phyloP scores from a whole-genome alignment of 1,140 invertebrate species.

The Diprion similis region DNA sequence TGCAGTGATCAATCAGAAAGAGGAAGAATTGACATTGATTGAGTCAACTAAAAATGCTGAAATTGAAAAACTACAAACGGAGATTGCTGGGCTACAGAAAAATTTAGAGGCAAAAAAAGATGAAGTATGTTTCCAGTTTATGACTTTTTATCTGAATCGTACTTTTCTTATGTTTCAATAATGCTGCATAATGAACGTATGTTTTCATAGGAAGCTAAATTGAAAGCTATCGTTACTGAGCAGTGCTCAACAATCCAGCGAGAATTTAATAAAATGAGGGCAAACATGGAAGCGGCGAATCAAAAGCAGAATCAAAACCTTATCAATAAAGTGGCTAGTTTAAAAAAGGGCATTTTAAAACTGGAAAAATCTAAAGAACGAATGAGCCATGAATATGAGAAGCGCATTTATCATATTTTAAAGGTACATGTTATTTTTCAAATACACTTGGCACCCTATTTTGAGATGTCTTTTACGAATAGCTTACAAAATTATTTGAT shows the following conservation, averaged over 20 bases:
- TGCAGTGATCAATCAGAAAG: slow-evolving; percentile 29
- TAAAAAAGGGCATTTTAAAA: slow-evolving; percentile 37
- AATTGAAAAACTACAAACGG: slow-evolving; percentile 27
- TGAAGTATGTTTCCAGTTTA: slow-evolving; percentile 36
- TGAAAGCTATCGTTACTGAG: slow-evolving; percentile 39
- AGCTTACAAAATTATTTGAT: background rate
- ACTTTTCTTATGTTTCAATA: background rate
- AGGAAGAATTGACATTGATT: background rate
- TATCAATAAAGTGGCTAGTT: slow-evolving; percentile 27
- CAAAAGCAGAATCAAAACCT: slow-evolving; percentile 34
- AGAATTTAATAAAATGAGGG: slow-evolving; percentile 46
- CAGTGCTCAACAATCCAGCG: slow-evolving; percentile 45
- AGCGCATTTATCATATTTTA: slow-evolving; percentile 37
- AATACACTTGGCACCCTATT: background rate
- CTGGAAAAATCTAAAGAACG: slow-evolving; percentile 39
- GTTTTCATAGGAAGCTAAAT: slow-evolving; percentile 38
- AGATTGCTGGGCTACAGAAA: slow-evolving; percentile 41
- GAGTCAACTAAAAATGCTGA: background rate
- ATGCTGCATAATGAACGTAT: slow-evolving; percentile 2
- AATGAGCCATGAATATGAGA: slow-evolving; percentile 37
- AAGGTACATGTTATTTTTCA: slow-evolving; percentile 23
- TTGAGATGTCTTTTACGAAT: background rate
- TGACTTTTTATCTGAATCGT: background rate
- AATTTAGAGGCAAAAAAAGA: slow-evolving; percentile 41
- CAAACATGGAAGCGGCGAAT: slow-evolving; percentile 37